Conservation (phyloP, 2,113 vertebrate species). For the Caretta caretta region DNA sequence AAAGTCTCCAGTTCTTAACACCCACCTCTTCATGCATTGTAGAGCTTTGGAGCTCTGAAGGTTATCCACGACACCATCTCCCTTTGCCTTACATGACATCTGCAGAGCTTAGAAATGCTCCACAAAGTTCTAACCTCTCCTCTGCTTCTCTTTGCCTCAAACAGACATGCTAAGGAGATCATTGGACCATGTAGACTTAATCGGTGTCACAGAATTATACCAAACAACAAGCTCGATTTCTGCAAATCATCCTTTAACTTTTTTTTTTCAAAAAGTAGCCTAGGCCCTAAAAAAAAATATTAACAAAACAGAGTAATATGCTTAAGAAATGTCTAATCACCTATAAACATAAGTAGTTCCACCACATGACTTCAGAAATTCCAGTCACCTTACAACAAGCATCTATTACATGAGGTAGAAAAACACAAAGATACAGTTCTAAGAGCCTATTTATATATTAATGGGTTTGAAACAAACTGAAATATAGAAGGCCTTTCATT, state of each 20-base stretch:
- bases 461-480: not conserved
- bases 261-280: not conserved
- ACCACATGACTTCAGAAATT: not conserved
- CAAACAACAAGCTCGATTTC: not conserved
- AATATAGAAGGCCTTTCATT: not conserved
- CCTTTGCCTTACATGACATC: not conserved
- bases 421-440: not conserved
- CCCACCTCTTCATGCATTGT: not conserved
- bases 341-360: not conserved
- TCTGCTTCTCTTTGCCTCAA: not conserved
- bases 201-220: not conserved
- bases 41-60: not conserved
- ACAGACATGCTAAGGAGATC: not conserved
- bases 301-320: not conserved
- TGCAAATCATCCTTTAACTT: not conserved
- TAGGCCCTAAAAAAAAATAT: not conserved
- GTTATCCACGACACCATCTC: rapidly evolving
- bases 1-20: not conserved
- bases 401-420: not conserved
- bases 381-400: not conserved
- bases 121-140: not conserved
- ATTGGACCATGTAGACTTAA: not conserved
- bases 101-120: not conserved
- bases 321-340: not conserved
- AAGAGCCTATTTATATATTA: not conserved